Conservation (phyloP, 2,113 vertebrate species). For the Cairina moschata region DNA sequence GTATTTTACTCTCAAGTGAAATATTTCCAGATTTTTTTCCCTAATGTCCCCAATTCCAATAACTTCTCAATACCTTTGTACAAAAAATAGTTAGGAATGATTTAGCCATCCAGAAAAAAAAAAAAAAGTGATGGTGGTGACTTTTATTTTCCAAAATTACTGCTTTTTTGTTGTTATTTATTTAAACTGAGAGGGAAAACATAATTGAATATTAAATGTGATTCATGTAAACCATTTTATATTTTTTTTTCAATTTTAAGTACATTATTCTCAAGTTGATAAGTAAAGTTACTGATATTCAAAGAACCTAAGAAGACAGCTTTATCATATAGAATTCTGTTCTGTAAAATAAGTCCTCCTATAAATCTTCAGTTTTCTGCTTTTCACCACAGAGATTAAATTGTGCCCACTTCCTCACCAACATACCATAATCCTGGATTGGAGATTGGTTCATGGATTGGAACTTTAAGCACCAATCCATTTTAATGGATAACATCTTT, state of each 20-base stretch:
- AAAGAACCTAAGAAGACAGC: neutral
- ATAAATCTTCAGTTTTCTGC: neutral
- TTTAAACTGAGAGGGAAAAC: neutral
- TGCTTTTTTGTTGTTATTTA: neutral
- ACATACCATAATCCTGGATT: neutral
- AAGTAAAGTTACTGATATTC: neutral
- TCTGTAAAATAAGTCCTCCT: neutral
- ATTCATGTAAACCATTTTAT: neutral
- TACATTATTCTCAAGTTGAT: neutral
- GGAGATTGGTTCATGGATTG: neutral
- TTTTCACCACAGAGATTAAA: neutral
- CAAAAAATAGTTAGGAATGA: neutral
- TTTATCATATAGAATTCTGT: neutral
- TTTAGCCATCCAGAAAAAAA: neutral
- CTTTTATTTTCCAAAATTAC: neutral
- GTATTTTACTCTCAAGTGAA: neutral
- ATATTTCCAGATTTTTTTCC: neutral
- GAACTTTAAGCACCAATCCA: neutral
- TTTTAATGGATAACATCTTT: neutral
- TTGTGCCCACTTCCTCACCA: neutral
- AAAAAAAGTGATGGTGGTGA: neutral
- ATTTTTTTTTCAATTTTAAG: neutral
- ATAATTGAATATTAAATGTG: neutral
- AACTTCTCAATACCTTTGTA: neutral
- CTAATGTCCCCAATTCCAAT: neutral